Evolutionary conservation across 2,797 vertebrate species (phyloP), one percentile per base, ranked within the genome.

Genomic region (Syncerus caffer): DNA sequence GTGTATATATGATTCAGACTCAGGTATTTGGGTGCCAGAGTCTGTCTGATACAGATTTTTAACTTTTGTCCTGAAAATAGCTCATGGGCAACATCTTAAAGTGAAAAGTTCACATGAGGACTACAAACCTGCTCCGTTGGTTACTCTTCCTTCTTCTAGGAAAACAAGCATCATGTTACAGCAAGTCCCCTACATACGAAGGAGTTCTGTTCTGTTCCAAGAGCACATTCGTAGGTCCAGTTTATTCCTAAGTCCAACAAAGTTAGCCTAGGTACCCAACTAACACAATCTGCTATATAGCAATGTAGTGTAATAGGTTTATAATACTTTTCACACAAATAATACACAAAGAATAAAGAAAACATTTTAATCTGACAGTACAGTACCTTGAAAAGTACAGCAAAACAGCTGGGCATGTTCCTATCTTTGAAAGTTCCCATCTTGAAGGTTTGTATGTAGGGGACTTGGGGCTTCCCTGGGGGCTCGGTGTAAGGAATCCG

Each of bases 101-200:
- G 55, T 0, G 0, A 55, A 5, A 74, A 51, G 55, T 13, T 47
- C 12, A 4, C 3, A 0, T 13, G 7, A 60, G 31, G 38, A 74
- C 45, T 17, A 21, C 25, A 85, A 47, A 21, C 71, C 34, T 2
- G 47, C 42, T 13, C 25, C 27, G 0, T 2, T 14, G 6, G 53
- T 15, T n/a, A 27, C 19, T 60, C n/a, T 27, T 89, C 58, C 57
- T 45, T 64, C 51, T 31, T 38, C 34, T 27, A 67, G 80, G 31
- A 82, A 86, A 45, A 25, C 8, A 47, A 51, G 51, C 78, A 45
- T 85, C 34, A 27, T 29, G 15, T 87, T 21, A 19, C 16, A 17
- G 14, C 12, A 38, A 74, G 67, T 74, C 21, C 67, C 23, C 71
- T 45, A 76, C 6, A 25, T 45, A 45, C 4, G 23, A 74, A 74